A percentile compares a stretch with the other conserved stretches of the same genome.
phyloP scores from a whole-genome alignment of 2,113 vertebrate species.

The Xyliphius kryptos region DNA sequence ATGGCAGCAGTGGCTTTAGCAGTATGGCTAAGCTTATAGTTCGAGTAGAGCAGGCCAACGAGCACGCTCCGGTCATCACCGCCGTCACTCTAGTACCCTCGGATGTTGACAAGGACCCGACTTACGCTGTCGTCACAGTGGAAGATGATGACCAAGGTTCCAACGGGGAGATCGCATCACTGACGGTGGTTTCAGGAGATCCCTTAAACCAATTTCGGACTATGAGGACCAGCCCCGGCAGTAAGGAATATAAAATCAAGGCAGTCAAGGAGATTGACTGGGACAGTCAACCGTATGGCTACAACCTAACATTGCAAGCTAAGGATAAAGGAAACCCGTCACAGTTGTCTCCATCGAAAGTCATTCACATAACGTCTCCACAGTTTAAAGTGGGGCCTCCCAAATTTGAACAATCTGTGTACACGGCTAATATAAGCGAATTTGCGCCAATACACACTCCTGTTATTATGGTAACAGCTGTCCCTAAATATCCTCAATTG shows the following conservation, averaged over 20 bases:
- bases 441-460: slow-evolving; percentile 87
- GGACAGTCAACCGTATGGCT: slow-evolving; percentile 86
- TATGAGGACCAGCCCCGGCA: slow-evolving; percentile 78
- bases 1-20: slow-evolving; percentile 92
- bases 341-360: slow-evolving; percentile 83
- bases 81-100: slow-evolving; percentile 73
- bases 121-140: slow-evolving; percentile 80
- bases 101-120: slow-evolving; percentile 76
- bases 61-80: slow-evolving; percentile 77
- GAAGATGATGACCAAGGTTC: slow-evolving; percentile 85
- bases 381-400: slow-evolving; percentile 79
- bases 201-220: slow-evolving; percentile 82
- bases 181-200: slow-evolving; percentile 89
- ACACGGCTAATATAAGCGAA: slow-evolving; percentile 87
- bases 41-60: slow-evolving; percentile 85
- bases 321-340: slow-evolving; percentile 92
- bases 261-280: slow-evolving; percentile 75
- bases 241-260: slow-evolving; percentile 93
- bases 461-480: slow-evolving; percentile 81
- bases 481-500: slow-evolving; percentile 73
- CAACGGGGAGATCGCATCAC: slow-evolving; percentile 87
- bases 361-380: slow-evolving; percentile 79
- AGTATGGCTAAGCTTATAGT: slow-evolving; percentile 89
- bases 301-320: slow-evolving; percentile 91
- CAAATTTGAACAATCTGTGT: slow-evolving; percentile 80